Base-by-base conservation (phyloP, 2,888 invertebrate species). In the Anaspis maculata region DNA sequence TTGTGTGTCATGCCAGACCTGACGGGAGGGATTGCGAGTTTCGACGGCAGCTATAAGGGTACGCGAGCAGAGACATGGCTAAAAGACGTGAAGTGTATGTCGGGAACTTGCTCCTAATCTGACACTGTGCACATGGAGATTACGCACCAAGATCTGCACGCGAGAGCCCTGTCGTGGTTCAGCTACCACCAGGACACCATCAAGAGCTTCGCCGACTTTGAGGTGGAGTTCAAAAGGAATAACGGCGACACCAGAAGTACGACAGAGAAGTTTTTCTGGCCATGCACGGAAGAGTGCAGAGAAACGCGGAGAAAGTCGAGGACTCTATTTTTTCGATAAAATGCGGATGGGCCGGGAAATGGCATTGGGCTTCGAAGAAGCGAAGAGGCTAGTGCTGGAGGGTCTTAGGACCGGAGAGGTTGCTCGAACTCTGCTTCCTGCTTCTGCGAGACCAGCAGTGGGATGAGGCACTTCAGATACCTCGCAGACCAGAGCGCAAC, bases 81-180 rank as follows among this genome's bases (percentile, higher is more conserved):
- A n/a, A n/a, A n/a, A n/a, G n/a, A n/a, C n/a, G n/a, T n/a, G n/a
- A n/a, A n/a, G n/a, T n/a, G n/a, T n/a, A n/a, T n/a, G n/a, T n/a
- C n/a, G n/a, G n/a, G n/a, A n/a, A n/a, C n/a, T n/a, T n/a, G n/a
- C n/a, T n/a, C n/a, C n/a, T 33, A 27, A 13, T 19, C 13, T n/a
- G 33, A 33, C 7, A n/a, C 27, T 2, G 28, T 33, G n/a, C 10
- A 27, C 3, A 9, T 33, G 27, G 27, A 33, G 14, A 26, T 33
- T 27, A 27, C 33, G 3, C 26, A 22, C 3, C 33, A 27, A 27
- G 16, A 33, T 26, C 22, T 33, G 10, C 3, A 9, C 9, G 32
- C 19, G 3, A 27, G 27, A 9, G 32, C 26, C 1, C 13, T 32
- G 2, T 11, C 14, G 7, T 32, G 27, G 32, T 32, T 27, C 16